Conservation (phyloP, 2,888 invertebrate species). For the Heteromyza rotundicornis region DNA sequence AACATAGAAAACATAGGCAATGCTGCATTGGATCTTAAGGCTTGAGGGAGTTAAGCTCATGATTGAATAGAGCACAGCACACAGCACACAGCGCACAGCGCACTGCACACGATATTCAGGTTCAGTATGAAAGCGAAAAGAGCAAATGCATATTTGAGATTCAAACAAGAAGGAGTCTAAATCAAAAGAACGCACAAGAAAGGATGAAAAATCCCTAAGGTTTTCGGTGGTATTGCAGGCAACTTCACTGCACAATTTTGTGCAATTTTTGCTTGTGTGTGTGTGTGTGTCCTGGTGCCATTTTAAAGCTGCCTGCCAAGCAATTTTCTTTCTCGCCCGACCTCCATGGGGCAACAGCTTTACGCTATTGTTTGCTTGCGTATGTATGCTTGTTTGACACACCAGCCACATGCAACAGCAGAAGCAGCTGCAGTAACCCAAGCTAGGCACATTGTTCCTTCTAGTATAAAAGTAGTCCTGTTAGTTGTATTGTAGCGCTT, state of each 20-base stretch:
- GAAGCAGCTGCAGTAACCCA: not conserved
- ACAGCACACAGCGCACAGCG: not conserved
- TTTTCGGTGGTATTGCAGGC: not conserved
- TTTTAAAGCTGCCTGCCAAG: conserved; percentile 5
- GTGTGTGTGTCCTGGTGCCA: not conserved
- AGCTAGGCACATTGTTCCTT: too few species aligned
- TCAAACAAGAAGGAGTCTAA: not conserved
- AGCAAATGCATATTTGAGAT: conserved; percentile 23
- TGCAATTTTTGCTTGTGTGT: not conserved
- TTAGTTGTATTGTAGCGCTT: not conserved
- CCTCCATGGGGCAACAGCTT: not conserved
- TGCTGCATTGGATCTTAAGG: not conserved
- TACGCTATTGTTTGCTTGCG: conserved; percentile 15
- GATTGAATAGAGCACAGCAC: not conserved
- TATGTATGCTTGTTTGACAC: not conserved
- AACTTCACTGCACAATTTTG: not conserved
- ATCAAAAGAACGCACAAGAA: not conserved
- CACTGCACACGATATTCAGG: not conserved
- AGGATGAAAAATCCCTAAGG: conserved; percentile 8
- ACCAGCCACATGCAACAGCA: not conserved
- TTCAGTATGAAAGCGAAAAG: conserved; percentile 14
- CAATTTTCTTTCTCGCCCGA: conserved; percentile 13
- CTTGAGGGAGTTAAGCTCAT: not conserved
- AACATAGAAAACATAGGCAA: too few species aligned
- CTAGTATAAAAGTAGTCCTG: too few species aligned